Evolutionary conservation across 2,113 vertebrate species (phyloP).

Genomic region (Poecile atricapillus): DNA sequence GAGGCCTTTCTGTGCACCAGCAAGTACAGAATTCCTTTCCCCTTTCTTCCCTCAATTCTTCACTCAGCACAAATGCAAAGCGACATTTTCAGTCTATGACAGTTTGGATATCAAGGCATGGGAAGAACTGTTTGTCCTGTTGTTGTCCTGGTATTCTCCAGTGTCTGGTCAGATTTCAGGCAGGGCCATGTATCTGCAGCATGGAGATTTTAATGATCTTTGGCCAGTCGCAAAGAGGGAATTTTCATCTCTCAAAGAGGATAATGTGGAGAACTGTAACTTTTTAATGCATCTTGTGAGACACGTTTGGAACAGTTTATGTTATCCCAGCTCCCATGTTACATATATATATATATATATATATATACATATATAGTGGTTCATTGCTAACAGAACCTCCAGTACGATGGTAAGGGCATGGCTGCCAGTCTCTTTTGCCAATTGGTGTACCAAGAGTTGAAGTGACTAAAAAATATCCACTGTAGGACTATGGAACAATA

Average conservation of each 20-base stretch:
- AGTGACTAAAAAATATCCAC: not conserved
- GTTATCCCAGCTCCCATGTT: not conserved
- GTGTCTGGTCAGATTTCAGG: not conserved
- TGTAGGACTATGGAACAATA: not conserved
- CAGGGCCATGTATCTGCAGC: not conserved
- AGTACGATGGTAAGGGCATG: not conserved
- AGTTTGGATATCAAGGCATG: not conserved
- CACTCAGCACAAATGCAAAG: no score
- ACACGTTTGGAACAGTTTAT: not conserved
- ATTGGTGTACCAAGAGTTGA: not conserved
- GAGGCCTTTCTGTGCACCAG: not conserved
- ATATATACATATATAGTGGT: no score
- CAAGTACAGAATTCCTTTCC: not conserved
- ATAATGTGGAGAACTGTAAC: not conserved
- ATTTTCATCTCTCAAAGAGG: not conserved
- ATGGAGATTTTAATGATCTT: not conserved
- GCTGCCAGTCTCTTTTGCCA: not conserved
- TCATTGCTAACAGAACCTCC: not conserved
- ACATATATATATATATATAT: no score
- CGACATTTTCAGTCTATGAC: not conserved
- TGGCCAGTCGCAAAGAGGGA: not conserved
- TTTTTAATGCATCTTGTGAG: not conserved
- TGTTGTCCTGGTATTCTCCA: not conserved
- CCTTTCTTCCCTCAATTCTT: not conserved
- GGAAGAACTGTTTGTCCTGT: not conserved